Base-by-base conservation (phyloP, 2,888 invertebrate genomes). In the Cantharis rufa region DNA sequence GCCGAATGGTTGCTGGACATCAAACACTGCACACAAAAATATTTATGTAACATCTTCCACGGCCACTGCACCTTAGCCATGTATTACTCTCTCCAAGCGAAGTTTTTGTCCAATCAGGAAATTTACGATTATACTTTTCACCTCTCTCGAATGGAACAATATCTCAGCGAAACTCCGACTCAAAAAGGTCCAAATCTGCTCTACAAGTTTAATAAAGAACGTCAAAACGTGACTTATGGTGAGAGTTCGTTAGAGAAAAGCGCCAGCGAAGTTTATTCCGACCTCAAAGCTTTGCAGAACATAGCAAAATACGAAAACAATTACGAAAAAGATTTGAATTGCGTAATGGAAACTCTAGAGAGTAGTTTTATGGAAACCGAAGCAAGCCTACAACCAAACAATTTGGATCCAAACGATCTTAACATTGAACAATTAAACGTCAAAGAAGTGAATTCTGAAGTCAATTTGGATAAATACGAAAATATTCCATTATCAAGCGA, bases 21-120 rank as follows among this genome's bases (percentile, higher is more conserved):
- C n/a, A 98, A 98, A 88, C 98, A 98, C 86, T 98, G 98, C 87
- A 98, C 98, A 1, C 94, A 97, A 82, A 95, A 97, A 83, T 98
- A 97, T 88, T 90, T 98, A 80, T 98, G 97, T 87, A 93, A 94
- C 81, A 93, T 95, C 10, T 90, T 92, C 71, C 95, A 96, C 82
- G 98, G 98, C 0, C 98, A 98, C 87, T 94, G 94, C 10, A 95
- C 95, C 87, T 90, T 97, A 62, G 94, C 95, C 16, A 94, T 97
- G 93, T 93, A 94, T 85, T 94, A 96, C 89, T 91, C 94, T 70
- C 88, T 94, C 69, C 91, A 93, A 18, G 93, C 94, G 0, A 90
- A 91, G 71, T 91, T 92, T 27, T 86, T 95, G 62, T 93, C 91
- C 77, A 92, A 94, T 0, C 91, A 94, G 78, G 94, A 94, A 84